A percentile compares a stretch with the other conserved stretches of the same genome.
Evolutionary conservation across 2,797 vertebrate genomes (phyloP).

Genomic region (Telmatherina bonti): DNA sequence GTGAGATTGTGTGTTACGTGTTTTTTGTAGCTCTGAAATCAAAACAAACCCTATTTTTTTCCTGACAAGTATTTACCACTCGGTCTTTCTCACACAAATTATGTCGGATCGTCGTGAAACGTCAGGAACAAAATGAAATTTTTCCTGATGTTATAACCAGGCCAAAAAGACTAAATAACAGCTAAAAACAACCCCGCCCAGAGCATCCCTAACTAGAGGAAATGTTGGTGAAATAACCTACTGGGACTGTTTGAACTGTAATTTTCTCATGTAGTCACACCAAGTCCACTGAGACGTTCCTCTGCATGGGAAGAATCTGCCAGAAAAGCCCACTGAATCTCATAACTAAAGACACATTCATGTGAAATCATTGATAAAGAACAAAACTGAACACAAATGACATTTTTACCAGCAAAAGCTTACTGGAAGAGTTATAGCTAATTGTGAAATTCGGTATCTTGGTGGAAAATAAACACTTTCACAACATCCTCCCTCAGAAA

Average conservation of each 20-base stretch:
- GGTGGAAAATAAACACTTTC: slow-evolving; percentile 69
- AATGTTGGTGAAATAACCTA: slow-evolving; percentile 57
- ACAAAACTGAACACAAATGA: slow-evolving; percentile 4
- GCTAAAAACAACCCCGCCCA: slow-evolving; percentile 41
- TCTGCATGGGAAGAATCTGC: slow-evolving; percentile 55
- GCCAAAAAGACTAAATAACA: slow-evolving; percentile 42
- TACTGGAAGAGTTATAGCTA: neutral
- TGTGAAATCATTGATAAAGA: slow-evolving; percentile 3
- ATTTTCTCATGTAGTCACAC: slow-evolving; percentile 68
- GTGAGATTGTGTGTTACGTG: slow-evolving; percentile 41
- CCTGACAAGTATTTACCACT: slow-evolving; percentile 1
- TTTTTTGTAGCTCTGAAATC: slow-evolving; percentile 37
- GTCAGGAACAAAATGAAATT: slow-evolving; percentile 22
- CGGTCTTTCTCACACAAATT: slow-evolving; percentile 23
- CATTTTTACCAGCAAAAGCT: neutral
- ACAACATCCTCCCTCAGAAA: slow-evolving; percentile 74
- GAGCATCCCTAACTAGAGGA: slow-evolving; percentile 55
- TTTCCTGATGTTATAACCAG: slow-evolving; percentile 21
- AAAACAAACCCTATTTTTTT: slow-evolving; percentile 35
- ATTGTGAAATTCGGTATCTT: slow-evolving; percentile 20
- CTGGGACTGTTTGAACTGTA: slow-evolving; percentile 52
- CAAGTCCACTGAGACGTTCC: slow-evolving; percentile 56
- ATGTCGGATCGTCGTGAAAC: slow-evolving; percentile 21
- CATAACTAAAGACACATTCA: neutral
- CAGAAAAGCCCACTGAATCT: neutral